A percentile compares a stretch with the other conserved stretches of the same genome.
Conservation (phyloP, 2,888 invertebrate species). For the Strigamia maritima region DNA sequence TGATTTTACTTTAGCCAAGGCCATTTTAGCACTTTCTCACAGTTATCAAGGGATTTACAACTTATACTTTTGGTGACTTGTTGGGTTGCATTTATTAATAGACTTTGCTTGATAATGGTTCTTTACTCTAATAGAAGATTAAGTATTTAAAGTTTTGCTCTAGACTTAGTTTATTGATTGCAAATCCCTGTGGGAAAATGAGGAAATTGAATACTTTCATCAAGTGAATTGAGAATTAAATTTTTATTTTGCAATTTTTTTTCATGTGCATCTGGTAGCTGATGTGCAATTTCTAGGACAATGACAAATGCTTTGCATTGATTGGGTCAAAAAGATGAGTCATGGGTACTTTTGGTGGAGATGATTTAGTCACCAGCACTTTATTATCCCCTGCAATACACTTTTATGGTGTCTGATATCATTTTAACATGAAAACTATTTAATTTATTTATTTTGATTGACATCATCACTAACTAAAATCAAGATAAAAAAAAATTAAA, state of each 20-base stretch:
- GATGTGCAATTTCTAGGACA: neutral
- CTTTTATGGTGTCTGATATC: neutral
- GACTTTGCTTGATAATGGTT: neutral
- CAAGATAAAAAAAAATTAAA: neutral
- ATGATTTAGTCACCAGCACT: neutral
- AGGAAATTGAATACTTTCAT: neutral
- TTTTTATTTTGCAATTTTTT: neutral
- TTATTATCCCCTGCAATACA: neutral
- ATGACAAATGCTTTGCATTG: neutral
- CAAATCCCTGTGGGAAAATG: neutral
- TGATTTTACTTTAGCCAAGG: neutral
- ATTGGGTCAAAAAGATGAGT: neutral
- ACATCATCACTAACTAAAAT: neutral
- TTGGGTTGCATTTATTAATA: neutral
- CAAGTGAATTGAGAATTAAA: neutral
- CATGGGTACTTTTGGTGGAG: neutral
- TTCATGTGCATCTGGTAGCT: neutral
- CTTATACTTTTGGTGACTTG: neutral
- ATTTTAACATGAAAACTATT: neutral
- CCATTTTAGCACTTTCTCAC: neutral
- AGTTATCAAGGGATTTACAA: neutral
- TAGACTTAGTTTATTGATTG: neutral
- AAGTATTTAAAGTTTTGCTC: neutral
- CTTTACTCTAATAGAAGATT: neutral
- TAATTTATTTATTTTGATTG: neutral